These are phyloP conservation scores for Pseudotriccus pelzelni DNA, from an alignment of 2,797 vertebrate genomes.

Conservation along the genomic window DNA sequence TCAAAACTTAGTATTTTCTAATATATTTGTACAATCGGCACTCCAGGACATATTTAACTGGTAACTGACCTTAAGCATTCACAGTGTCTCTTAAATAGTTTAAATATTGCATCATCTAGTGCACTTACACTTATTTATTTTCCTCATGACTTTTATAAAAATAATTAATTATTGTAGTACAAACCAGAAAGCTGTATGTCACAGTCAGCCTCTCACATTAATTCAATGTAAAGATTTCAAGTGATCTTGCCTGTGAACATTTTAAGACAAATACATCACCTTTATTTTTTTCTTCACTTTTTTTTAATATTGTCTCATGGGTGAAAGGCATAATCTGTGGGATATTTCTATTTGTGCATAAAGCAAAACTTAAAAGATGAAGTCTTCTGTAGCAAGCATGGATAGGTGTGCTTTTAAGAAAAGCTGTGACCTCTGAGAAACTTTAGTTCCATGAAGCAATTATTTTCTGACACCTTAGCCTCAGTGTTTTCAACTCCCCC, in stretches of 20 bases:
- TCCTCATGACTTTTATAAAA: background rate
- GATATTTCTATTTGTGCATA: background rate
- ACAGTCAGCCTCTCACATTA: background rate
- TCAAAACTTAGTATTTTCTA: background rate
- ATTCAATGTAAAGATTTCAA: background rate
- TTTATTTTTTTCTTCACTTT: background rate
- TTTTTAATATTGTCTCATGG: background rate
- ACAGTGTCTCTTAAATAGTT: background rate
- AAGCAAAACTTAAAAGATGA: background rate
- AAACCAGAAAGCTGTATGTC: background rate
- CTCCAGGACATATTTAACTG: background rate
- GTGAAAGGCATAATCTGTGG: background rate
- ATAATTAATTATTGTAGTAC: background rate
- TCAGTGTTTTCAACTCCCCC: background rate
- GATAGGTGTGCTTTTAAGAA: background rate
- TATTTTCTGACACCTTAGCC: constrained; percentile 3
- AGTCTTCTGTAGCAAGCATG: background rate
- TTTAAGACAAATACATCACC: background rate
- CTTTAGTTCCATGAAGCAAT: background rate
- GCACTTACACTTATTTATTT: background rate
- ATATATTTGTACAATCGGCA: background rate
- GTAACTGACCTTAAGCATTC: background rate
- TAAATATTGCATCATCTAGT: background rate
- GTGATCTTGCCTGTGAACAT: background rate
- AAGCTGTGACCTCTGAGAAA: background rate